Evolutionary conservation across 2,113 vertebrate genomes (phyloP).

Genomic region (Lanius ludovicianus): DNA sequence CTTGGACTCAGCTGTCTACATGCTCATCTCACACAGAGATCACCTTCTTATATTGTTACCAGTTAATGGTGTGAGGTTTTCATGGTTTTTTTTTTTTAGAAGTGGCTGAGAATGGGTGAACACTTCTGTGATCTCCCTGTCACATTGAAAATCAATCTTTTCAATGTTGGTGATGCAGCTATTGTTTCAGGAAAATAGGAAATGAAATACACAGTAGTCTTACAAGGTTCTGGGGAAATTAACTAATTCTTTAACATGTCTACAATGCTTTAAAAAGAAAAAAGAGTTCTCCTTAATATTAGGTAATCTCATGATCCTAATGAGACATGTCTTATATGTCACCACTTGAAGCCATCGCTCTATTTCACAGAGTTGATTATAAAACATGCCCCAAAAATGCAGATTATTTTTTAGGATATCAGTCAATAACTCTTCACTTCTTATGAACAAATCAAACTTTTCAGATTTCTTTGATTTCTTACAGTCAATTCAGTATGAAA

Average conservation of each 20-base stretch:
- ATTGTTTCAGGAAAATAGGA: background rate
- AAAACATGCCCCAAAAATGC: background rate
- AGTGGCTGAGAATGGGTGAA: background rate
- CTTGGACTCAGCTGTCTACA: background rate
- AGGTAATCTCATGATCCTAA: background rate
- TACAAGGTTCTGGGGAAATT: background rate
- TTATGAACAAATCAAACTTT: background rate
- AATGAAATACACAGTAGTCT: background rate
- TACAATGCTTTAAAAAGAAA: background rate
- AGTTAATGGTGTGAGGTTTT: background rate
- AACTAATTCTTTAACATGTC: background rate
- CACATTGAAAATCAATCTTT: background rate
- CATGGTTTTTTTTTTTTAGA: background rate
- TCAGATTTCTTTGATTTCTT: conserved; percentile 7
- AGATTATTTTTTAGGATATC: background rate
- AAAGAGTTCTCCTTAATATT: background rate
- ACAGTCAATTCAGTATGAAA: conserved; percentile 1
- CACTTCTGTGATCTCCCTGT: background rate
- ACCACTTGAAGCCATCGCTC: background rate
- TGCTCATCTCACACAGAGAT: background rate
- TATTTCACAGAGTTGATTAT: background rate
- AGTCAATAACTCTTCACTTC: background rate
- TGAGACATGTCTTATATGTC: background rate
- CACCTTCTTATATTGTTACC: background rate
- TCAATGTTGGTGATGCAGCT: background rate